Evolutionary conservation across 2,888 invertebrate species (phyloP).

Genomic region (Hydriomena furcata): DNA sequence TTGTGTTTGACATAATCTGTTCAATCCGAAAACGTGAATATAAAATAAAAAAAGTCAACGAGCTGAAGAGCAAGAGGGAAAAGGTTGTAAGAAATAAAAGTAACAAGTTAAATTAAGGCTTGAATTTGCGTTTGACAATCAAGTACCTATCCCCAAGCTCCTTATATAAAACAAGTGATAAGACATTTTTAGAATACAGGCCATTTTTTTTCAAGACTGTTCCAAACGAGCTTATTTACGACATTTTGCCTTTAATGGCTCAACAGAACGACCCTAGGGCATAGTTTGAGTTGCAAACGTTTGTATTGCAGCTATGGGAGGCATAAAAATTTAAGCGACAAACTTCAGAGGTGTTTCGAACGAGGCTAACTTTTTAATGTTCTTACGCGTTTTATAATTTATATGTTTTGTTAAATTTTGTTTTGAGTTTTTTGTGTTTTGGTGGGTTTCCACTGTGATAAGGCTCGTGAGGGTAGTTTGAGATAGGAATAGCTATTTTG

Average conservation of each 20-base stretch:
- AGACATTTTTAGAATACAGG: conserved; percentile 20
- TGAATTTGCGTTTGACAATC: conserved; percentile 2
- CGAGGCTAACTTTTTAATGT: conserved; percentile 48
- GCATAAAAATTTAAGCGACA: conserved; percentile 68
- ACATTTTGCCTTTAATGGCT: conserved; percentile 68
- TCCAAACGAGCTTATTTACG: conserved; percentile 64
- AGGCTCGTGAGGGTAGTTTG: conserved; percentile 1
- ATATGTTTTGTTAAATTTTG: conserved; percentile 25
- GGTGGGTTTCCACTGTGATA: not conserved
- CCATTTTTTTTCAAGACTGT: conserved; percentile 49
- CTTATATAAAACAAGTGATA: conserved; percentile 17
- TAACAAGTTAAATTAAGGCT: too few species aligned
- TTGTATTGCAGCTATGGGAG: conserved; percentile 74
- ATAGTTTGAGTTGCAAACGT: conserved; percentile 66
- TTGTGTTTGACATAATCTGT: too few species aligned
- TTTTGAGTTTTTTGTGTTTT: conserved; percentile 3
- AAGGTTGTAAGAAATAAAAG: too few species aligned
- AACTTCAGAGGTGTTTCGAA: conserved; percentile 56
- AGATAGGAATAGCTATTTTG: too few species aligned
- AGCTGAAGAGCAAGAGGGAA: too few species aligned
- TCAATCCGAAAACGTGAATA: too few species aligned
- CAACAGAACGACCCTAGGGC: conserved; percentile 61
- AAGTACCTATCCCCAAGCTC: not conserved
- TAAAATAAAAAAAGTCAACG: too few species aligned
- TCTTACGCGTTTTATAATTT: conserved; percentile 48